phyloP scores from a whole-genome alignment of 2,113 vertebrate genomes.

The Oriolus oriolus region DNA sequence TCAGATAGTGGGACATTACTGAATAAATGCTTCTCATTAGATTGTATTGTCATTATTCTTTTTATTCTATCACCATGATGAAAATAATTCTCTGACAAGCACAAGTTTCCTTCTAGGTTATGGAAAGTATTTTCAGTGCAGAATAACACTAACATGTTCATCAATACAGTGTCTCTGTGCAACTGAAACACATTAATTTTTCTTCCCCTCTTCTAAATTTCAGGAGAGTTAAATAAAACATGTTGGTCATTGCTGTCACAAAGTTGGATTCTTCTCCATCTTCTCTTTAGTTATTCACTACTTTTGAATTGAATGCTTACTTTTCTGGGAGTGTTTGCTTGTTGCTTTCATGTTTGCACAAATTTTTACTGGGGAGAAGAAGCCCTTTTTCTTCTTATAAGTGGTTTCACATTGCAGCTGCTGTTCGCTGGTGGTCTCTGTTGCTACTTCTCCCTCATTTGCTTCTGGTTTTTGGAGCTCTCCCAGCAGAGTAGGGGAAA shows the following conservation, averaged over 20 bases:
- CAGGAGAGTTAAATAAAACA: neutral
- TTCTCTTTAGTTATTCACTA: neutral
- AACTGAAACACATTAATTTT: neutral
- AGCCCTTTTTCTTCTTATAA: neutral
- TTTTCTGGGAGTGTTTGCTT: neutral
- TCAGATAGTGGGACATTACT: neutral
- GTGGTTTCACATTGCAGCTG: constrained; percentile 10
- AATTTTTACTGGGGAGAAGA: neutral
- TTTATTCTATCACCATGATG: neutral
- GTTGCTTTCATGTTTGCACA: constrained; percentile 5
- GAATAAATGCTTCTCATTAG: neutral
- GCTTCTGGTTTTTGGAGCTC: neutral
- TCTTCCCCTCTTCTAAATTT: neutral
- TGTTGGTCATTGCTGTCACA: neutral
- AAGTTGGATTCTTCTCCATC: neutral
- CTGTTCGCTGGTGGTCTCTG: constrained; percentile 46
- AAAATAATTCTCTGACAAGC: neutral
- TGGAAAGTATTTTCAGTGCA: neutral
- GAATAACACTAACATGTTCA: neutral
- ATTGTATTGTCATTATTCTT: neutral
- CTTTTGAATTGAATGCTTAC: neutral
- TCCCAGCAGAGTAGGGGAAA: neutral
- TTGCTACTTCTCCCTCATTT: neutral
- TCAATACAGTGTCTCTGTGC: neutral
- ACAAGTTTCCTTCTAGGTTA: neutral